Evolutionary conservation across 2,797 vertebrate species (phyloP).

Genomic region (Enteromius thamalakanensis): DNA sequence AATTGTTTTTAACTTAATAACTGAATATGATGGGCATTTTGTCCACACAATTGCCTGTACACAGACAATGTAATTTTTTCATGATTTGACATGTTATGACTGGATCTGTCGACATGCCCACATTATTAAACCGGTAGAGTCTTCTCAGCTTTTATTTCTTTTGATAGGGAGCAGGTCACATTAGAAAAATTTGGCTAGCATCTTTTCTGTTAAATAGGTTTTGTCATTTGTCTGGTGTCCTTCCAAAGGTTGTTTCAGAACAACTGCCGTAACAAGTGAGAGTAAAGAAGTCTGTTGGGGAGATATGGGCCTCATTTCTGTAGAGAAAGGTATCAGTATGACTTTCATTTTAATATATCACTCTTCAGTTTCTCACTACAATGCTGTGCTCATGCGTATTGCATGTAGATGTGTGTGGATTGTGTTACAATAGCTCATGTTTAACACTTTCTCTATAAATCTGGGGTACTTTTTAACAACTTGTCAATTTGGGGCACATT

Average conservation of each 20-base stretch:
- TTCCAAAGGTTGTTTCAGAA: constrained; percentile 51
- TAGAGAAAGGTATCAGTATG: background rate
- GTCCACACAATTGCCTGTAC: background rate
- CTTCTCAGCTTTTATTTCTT: constrained; percentile 48
- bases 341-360: constrained; percentile 44
- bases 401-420: background rate
- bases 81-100: constrained; percentile 32
- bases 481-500: constrained; percentile 15
- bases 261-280: constrained; percentile 16
- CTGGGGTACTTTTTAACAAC: constrained; percentile 12
- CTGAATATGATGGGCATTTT: background rate
- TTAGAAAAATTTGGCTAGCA: constrained; percentile 63
- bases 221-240: constrained; percentile 65
- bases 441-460: constrained; percentile 19
- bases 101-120: constrained; percentile 1
- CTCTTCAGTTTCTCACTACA: constrained; percentile 42
- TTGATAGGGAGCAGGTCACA: constrained; percentile 54
- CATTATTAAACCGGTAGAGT: constrained; percentile 18
- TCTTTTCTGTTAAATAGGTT: constrained; percentile 60
- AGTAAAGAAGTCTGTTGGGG: background rate
- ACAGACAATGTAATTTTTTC: constrained; percentile 3
- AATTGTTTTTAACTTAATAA: background rate
- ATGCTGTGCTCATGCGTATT: background rate
- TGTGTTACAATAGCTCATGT: background rate
- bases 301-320: constrained; percentile 4